Evolutionary conservation across 2,888 invertebrate genomes (phyloP), one percentile per base, ranked within the genome.

Genomic region (Ctenicera cuprea): DNA sequence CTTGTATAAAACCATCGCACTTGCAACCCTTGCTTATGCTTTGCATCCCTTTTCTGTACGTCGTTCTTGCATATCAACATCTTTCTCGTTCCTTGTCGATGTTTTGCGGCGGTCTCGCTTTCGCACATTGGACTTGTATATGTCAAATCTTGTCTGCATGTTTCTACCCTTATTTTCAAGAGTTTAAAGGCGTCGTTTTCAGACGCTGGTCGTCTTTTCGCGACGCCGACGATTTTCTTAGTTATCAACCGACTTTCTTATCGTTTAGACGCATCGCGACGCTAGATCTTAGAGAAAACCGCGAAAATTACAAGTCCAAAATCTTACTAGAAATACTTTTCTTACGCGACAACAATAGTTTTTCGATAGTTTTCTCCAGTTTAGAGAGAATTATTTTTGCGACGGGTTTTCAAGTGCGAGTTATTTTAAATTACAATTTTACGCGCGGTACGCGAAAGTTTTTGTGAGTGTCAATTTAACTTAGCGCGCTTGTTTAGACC

Each of bases 171-270:
- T 79, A 77, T 79, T 86, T 87, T 86, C 86, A 87, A 74, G 87
- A 87, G 87, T 87, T 83, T 83, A 83, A 85, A 86, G 86, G 86
- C 86, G 86, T 85, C 86, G 83, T 85, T 83, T 85, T 86, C 83
- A 85, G 87, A 86, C 86, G 87, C 85, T 86, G 84, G 86, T 85
- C 85, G 86, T 86, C 86, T 87, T 86, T 86, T 85, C 82, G 82
- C 85, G 86, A 85, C 86, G 86, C 83, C 87, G 87, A 84, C 85
- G 86, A 81, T 83, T 86, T 86, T 87, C 87, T 87, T 87, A 87
- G 87, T 87, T 86, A 85, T 86, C 86, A 84, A 82, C 85, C 83
- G 85, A 84, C 86, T 86, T 87, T 86, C 87, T 87, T 87, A 85
- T 84, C 85, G 86, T 83, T 82, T 83, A 82, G 86, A 86, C 86